Percentiles rank a stretch among this genome's conserved stretches.
These are phyloP conservation scores for Oreotrochilus melanogaster DNA, from an alignment of 2,113 vertebrate genomes.

Conservation along the genomic window DNA sequence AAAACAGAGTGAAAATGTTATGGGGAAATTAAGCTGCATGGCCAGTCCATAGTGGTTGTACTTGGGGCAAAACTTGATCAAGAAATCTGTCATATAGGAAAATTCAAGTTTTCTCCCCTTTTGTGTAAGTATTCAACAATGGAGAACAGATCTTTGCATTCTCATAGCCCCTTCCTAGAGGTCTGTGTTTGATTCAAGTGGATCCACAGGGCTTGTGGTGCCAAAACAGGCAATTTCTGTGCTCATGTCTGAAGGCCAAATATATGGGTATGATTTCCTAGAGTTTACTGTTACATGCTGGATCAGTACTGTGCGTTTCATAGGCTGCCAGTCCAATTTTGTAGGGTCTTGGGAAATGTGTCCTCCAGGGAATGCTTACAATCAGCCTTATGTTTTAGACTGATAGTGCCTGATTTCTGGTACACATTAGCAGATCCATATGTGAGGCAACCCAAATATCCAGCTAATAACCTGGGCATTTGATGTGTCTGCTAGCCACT, in stretches of 20 bases:
- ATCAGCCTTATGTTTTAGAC: conserved; percentile 35
- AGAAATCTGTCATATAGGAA: neutral
- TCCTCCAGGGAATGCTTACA: conserved; percentile 46
- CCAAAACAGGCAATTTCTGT: conserved; percentile 62
- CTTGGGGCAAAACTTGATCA: neutral
- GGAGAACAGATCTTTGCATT: conserved; percentile 4
- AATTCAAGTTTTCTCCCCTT: neutral
- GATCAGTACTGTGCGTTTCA: conserved; percentile 43
- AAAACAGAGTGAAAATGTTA: neutral
- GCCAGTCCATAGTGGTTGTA: accelerated
- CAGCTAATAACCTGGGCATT: neutral
- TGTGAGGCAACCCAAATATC: conserved; percentile 2
- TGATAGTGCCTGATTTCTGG: conserved; percentile 38
- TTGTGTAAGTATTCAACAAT: neutral
- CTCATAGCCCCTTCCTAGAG: neutral
- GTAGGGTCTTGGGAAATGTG: conserved; percentile 57
- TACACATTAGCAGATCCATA: conserved; percentile 51
- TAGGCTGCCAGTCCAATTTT: conserved; percentile 67
- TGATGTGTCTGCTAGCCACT: neutral
- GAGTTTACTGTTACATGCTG: conserved; percentile 66
- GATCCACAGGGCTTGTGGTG: conserved; percentile 32
- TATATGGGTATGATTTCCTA: conserved; percentile 68
- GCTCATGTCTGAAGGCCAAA: conserved; percentile 55
- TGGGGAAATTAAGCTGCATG: neutral
- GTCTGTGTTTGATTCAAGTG: conserved; percentile 56